These are phyloP conservation scores for Nannobrachium achirus DNA, from an alignment of 2,113 vertebrate species.

Conservation along the genomic window DNA sequence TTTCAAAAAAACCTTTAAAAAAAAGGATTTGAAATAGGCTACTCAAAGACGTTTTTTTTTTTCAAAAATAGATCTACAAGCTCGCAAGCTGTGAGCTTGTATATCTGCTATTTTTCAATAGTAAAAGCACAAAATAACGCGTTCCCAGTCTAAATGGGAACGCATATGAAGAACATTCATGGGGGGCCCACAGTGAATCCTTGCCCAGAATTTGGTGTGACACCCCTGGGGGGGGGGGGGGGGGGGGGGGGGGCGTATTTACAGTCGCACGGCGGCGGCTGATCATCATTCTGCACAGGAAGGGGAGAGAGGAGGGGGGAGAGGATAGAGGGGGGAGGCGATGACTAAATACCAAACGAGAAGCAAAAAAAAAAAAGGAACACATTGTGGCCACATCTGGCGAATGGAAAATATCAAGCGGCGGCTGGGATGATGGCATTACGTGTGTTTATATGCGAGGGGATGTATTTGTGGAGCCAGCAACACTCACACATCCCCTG, in stretches of 20 bases:
- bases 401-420: conserved; percentile 50
- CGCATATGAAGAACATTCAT: no score
- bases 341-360: conserved; percentile 66
- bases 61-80: no score
- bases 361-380: conserved; percentile 39
- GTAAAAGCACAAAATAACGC: no score
- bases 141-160: no score
- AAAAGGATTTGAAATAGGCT: no score
- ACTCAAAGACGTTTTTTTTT: no score
- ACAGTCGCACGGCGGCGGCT: conserved; percentile 48
- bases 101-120: no score
- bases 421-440: conserved; percentile 55
- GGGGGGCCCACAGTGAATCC: no score
- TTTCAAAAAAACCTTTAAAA: no score
- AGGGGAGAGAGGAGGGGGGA: not conserved
- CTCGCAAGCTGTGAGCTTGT: no score
- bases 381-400: conserved; percentile 56
- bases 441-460: conserved; percentile 50
- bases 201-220: no score
- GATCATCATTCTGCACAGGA: not conserved
- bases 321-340: conserved; percentile 10
- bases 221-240: no score
- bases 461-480: conserved; percentile 21
- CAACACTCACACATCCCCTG: conserved; percentile 14
- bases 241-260: conserved; percentile 70